Evolutionary conservation across 2,113 vertebrate genomes (phyloP).

Genomic region (Pithys albifrons): DNA sequence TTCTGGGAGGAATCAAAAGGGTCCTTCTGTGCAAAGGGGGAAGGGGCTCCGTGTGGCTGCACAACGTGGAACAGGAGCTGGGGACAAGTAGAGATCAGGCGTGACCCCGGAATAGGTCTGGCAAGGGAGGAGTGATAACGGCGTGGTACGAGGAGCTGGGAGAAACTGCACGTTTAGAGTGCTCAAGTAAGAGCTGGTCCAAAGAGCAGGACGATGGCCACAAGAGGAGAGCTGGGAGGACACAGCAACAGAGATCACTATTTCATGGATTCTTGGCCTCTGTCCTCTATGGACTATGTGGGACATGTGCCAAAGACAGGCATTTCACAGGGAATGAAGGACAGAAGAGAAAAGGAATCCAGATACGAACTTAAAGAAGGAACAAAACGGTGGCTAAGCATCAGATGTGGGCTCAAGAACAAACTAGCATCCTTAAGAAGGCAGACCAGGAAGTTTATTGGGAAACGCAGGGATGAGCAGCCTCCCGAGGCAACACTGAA

Average conservation of each 20-base stretch:
- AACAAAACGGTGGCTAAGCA: neutral
- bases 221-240: constrained; percentile 4
- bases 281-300: neutral
- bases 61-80: neutral
- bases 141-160: neutral
- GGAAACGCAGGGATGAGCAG: neutral
- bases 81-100: neutral
- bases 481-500: neutral
- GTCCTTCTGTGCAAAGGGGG: neutral
- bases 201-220: neutral
- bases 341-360: neutral
- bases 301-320: constrained; percentile 39
- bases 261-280: constrained; percentile 15
- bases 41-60: neutral
- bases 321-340: neutral
- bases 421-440: neutral
- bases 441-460: neutral
- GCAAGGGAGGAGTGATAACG: neutral
- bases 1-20: constrained; percentile 34
- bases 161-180: neutral
- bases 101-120: neutral
- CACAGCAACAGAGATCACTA: neutral
- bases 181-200: constrained; percentile 1
- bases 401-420: neutral
- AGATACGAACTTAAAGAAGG: neutral